Evolutionary conservation across 2,797 vertebrate genomes (phyloP).

Genomic region (Anniella stebbinsi): DNA sequence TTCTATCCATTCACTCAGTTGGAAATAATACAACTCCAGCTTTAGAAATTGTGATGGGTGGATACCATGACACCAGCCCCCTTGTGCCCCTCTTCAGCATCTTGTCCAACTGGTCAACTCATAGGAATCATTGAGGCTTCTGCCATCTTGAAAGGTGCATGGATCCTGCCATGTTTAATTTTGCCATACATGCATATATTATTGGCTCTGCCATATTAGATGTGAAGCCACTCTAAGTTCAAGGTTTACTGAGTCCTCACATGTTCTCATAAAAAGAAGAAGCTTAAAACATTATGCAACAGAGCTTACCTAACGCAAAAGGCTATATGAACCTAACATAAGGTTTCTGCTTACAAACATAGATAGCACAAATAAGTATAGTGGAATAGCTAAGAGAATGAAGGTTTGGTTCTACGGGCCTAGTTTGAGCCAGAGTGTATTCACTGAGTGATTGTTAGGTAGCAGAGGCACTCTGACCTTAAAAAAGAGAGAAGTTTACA

Average conservation of each 20-base stretch:
- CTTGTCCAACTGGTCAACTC: background rate
- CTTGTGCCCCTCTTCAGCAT: background rate
- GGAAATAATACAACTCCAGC: background rate
- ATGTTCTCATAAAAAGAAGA: no score
- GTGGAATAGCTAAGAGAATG: no score
- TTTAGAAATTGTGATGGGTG: background rate
- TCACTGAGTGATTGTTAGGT: no score
- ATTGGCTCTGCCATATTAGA: background rate
- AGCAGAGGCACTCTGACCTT: no score
- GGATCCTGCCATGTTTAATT: background rate
- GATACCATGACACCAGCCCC: background rate
- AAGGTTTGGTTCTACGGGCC: no score
- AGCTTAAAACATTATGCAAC: no score
- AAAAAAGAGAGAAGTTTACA: no score
- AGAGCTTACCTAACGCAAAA: no score
- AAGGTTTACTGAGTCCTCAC: background rate
- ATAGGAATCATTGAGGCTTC: background rate
- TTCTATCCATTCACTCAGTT: background rate
- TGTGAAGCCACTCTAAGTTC: background rate
- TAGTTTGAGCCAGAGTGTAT: no score
- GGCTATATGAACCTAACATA: no score
- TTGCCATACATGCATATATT: background rate
- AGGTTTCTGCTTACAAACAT: no score
- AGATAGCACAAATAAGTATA: no score
- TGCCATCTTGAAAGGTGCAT: background rate